These are phyloP conservation scores for Calephelis virginiensis DNA, from an alignment of 1,140 invertebrate genomes.

Conservation along the genomic window DNA sequence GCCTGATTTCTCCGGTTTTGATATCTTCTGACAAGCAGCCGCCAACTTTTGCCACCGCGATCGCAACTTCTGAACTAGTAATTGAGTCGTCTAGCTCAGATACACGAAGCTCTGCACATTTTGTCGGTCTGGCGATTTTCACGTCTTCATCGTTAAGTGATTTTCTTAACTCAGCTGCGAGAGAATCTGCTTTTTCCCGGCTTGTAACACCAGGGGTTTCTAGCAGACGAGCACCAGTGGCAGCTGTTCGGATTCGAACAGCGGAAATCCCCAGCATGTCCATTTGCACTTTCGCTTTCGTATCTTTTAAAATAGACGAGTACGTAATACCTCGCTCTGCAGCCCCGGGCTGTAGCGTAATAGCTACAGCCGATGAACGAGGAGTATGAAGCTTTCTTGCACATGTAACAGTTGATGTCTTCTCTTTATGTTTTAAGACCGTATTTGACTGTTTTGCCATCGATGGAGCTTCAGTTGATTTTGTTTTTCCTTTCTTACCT, in stretches of 20 bases:
- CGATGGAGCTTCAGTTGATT: not conserved
- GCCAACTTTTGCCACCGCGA: not conserved
- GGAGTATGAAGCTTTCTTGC: not conserved
- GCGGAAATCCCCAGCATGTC: not conserved
- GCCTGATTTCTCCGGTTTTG: not conserved
- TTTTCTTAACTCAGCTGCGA: not conserved
- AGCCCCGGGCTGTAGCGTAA: not conserved
- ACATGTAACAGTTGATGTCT: not conserved
- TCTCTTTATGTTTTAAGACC: not conserved
- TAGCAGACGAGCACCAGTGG: not conserved
- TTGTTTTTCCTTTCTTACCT: not conserved
- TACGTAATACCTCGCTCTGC: not conserved
- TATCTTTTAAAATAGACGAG: not conserved
- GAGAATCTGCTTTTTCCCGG: not conserved
- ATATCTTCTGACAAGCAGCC: not conserved
- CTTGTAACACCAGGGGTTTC: not conserved
- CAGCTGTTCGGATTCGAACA: not conserved
- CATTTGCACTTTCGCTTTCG: too few relatives aligned
- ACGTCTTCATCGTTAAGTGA: not conserved
- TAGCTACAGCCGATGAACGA: not conserved
- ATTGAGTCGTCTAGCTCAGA: not conserved
- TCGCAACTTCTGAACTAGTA: not conserved
- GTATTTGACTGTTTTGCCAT: too few relatives aligned
- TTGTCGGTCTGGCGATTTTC: not conserved
- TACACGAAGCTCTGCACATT: not conserved